These are phyloP conservation scores for Amphibalanus amphitrite DNA, from an alignment of 1,140 invertebrate species.

Conservation along the genomic window DNA sequence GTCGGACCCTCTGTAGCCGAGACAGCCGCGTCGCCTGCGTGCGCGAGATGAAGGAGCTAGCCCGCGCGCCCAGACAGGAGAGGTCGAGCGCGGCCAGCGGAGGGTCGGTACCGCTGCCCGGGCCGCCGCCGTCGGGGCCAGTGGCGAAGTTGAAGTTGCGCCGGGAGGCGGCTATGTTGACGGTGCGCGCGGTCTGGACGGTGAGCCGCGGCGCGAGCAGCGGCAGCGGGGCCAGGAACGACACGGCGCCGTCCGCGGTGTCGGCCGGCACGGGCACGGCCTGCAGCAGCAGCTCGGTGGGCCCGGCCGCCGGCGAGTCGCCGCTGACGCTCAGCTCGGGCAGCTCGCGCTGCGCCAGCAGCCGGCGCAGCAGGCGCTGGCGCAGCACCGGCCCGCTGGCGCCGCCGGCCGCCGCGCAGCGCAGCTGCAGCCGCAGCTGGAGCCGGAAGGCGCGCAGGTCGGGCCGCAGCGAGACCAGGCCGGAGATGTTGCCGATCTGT, in stretches of 20 bases:
- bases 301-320: neutral
- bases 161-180: neutral
- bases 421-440: neutral
- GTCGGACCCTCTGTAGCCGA: neutral
- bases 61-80: neutral
- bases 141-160: neutral
- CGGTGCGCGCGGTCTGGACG: neutral
- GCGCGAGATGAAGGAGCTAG: neutral
- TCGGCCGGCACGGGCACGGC: neutral
- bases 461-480: neutral
- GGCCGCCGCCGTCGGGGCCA: no score
- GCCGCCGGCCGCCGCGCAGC: no score
- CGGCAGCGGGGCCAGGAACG: neutral
- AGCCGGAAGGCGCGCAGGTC: neutral
- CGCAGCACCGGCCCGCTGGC: no score
- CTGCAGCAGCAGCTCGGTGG: neutral
- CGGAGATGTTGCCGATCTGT: neutral
- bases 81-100: neutral
- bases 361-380: neutral
- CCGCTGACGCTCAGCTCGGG: neutral
- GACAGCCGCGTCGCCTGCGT: neutral
- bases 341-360: neutral
- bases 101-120: no score
- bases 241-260: no score
- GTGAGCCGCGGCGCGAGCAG: neutral